These are phyloP conservation scores for Cebuella pygmaea DNA, from an alignment of 2,797 vertebrate species.

Conservation along the genomic window DNA sequence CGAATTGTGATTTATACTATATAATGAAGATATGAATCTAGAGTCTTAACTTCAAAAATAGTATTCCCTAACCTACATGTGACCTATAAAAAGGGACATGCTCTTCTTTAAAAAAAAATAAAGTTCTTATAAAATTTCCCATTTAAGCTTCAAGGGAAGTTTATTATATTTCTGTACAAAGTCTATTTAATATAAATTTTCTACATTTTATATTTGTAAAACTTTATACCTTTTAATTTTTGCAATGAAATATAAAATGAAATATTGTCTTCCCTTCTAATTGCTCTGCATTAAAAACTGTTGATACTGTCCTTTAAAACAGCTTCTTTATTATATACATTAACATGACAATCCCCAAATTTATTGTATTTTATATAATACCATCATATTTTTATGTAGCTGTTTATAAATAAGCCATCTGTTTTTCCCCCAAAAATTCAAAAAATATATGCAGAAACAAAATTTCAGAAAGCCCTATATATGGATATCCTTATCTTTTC, in stretches of 20 bases:
- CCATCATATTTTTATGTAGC: background rate
- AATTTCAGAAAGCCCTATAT: background rate
- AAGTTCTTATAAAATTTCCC: background rate
- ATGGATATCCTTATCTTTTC: background rate
- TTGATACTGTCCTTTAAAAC: background rate
- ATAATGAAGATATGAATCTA: background rate
- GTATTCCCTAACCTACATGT: background rate
- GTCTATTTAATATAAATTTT: background rate
- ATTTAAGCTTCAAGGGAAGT: background rate
- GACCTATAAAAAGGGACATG: background rate
- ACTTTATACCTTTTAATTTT: background rate
- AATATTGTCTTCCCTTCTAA: background rate
- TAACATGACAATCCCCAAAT: background rate
- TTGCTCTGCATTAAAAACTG: background rate
- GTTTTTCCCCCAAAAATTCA: background rate
- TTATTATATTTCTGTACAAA: background rate
- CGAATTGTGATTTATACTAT: background rate
- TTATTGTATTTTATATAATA: background rate
- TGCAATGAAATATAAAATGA: constrained; percentile 12
- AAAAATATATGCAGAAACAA: background rate
- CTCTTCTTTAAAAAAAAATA: background rate
- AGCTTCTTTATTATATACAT: background rate
- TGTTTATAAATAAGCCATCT: constrained; percentile 18
- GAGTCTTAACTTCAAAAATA: background rate
- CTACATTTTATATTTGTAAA: background rate